A percentile compares a stretch with the other conserved stretches of the same genome.
Evolutionary conservation across 2,113 vertebrate species (phyloP).

Genomic region (Terrapene triunguis): DNA sequence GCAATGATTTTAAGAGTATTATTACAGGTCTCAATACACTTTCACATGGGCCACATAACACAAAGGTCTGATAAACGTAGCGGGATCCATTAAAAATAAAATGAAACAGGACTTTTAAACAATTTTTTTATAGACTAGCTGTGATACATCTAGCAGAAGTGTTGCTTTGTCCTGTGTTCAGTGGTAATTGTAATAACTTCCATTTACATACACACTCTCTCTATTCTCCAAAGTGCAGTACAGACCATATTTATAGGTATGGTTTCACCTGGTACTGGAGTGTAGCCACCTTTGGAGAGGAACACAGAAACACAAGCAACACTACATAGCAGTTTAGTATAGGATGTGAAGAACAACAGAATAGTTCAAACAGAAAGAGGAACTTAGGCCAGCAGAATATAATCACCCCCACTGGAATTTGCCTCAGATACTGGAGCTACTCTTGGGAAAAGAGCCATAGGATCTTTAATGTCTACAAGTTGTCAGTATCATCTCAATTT

Average conservation of each 20-base stretch:
- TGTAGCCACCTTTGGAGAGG: not conserved
- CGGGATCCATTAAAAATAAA: not conserved
- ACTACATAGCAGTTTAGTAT: not conserved
- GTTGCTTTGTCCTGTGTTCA: not conserved
- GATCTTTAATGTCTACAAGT: not conserved
- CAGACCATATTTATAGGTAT: not conserved
- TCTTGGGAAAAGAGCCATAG: not conserved
- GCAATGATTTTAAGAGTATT: not conserved
- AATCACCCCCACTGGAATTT: not conserved
- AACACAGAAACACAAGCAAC: not conserved
- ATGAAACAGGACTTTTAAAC: not conserved
- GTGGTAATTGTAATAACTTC: not conserved
- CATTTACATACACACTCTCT: not conserved
- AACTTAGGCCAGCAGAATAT: not conserved
- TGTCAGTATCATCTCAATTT: not conserved
- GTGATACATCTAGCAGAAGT: not conserved
- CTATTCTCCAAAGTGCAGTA: not conserved
- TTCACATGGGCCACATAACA: not conserved
- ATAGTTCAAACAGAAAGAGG: not conserved
- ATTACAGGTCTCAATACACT: not conserved
- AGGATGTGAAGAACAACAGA: not conserved
- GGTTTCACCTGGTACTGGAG: not conserved
- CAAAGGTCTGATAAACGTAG: not conserved
- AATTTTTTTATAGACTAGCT: not conserved
- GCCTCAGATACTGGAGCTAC: not conserved